Conservation (phyloP, 23 tunicate species). For the Phallusia fumigata region DNA sequence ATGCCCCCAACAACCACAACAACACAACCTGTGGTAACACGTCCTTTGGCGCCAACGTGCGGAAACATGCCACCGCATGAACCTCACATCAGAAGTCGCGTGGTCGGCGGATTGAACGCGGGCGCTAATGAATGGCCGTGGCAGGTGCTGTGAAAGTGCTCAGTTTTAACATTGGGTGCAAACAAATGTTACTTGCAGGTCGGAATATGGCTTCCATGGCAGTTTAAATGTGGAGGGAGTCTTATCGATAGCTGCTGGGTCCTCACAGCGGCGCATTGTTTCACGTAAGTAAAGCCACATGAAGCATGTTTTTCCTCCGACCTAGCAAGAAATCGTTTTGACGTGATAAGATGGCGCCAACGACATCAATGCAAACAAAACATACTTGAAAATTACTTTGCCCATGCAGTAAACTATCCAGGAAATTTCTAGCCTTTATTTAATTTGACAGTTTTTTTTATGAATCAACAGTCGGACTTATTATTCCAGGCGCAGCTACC, state of each 20-base stretch:
- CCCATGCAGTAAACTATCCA: too few relatives aligned
- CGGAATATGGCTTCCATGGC: slow-evolving; percentile 72
- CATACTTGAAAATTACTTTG: too few relatives aligned
- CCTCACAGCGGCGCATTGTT: slow-evolving; percentile 90
- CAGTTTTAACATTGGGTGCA: background rate
- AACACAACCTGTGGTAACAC: slow-evolving; percentile 2
- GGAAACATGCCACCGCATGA: slow-evolving; percentile 37
- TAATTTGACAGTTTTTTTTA: too few relatives aligned
- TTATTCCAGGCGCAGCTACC: slow-evolving; percentile 3
- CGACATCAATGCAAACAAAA: too few relatives aligned
- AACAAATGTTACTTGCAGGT: slow-evolving; percentile 21
- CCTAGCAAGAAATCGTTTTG: too few relatives aligned
- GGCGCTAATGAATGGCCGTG: slow-evolving; percentile 81
- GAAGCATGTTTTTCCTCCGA: too few relatives aligned
- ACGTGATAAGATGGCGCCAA: too few relatives aligned
- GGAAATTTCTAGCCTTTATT: too few relatives aligned
- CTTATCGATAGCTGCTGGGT: slow-evolving; percentile 87
- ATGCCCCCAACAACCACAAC: slow-evolving; percentile 22
- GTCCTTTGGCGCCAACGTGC: slow-evolving; percentile 19
- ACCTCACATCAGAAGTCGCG: slow-evolving; percentile 22
- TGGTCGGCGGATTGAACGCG: slow-evolving; percentile 64
- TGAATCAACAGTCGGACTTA: background rate
- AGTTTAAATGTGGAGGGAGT: slow-evolving; percentile 80
- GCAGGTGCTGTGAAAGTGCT: slow-evolving; percentile 48
- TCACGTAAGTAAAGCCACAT: slow-evolving; percentile 43